These are phyloP conservation scores for Spinus olivaceus DNA, from an alignment of 2,797 vertebrate species.

Conservation along the genomic window DNA sequence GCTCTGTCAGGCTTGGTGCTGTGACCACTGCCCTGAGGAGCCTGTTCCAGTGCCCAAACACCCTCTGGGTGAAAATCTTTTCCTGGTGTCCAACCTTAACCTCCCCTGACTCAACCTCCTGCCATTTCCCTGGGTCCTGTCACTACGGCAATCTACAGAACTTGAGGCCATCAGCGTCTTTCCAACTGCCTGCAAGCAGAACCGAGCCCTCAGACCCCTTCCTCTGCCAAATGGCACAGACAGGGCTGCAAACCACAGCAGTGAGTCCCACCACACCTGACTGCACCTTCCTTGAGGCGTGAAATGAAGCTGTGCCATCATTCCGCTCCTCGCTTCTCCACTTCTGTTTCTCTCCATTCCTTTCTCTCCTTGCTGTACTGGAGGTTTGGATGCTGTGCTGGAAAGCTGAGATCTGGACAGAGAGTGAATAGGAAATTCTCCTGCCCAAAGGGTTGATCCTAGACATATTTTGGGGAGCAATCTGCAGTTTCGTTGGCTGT, in stretches of 20 bases:
- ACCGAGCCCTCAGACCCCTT: background rate
- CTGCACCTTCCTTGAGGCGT: accelerated
- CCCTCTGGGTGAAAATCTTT: background rate
- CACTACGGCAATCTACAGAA: background rate
- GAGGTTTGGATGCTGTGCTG: background rate
- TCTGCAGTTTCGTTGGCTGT: background rate
- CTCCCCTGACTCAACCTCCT: too few species aligned
- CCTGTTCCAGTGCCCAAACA: background rate
- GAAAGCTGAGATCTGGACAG: background rate
- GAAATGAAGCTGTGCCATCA: accelerated
- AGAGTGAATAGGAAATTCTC: background rate
- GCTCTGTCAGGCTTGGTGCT: background rate
- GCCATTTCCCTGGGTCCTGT: accelerated
- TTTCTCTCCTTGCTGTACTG: background rate
- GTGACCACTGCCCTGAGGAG: background rate
- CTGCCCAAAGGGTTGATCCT: background rate
- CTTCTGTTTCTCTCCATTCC: background rate
- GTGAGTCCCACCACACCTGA: background rate
- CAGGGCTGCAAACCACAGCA: accelerated
- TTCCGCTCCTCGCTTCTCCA: accelerated
- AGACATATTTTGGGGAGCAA: background rate
- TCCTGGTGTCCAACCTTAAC: background rate
- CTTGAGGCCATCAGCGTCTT: background rate
- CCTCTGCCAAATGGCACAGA: background rate
- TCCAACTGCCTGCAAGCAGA: background rate